Base-by-base conservation (phyloP, 1,140 invertebrate genomes). In the Drosophila cardini region DNA sequence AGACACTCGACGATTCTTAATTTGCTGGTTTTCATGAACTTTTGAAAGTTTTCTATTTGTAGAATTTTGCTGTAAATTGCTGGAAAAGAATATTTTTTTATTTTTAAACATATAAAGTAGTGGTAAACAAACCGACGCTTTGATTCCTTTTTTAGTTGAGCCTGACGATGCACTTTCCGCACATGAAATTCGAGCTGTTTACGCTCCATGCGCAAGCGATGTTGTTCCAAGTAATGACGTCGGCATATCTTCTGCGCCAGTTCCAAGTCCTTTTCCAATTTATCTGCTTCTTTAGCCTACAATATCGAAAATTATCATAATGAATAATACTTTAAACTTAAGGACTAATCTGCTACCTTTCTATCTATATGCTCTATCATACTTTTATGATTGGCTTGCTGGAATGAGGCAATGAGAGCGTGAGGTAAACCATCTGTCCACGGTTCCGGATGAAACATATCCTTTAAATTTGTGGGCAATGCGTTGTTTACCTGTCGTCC, bases 401-500 rank as follows among this genome's bases (percentile, higher is more conserved):
- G 89, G 57, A 91, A 91, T 2, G 5, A 26, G 16, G 16, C 42
- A 2, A 80, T 36, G 4, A 56, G 16, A 0, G 69, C 45, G 30
- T 72, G 62, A 6, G 18, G 10, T 7, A 82, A 10, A 1, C n/a
- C 43, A 42, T 75, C 72, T 0, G 8, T 11, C 71, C 56, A 91
- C 0, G 89, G 78, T 18, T 76, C 70, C 13, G 89, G 83, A 55
- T 91, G 89, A 46, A 91, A 90, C 15, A 82, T 43, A 2, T 56
- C 38, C 58, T 91, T 91, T 0, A 85, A 40, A 53, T 42, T 53
- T 34, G 10, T 15, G 7, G 84, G 78, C 83, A 91, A 63, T 1
- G 46, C 6, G 34, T 91, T 91, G 48, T 45, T 64, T 0, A 91
- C 15, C 21, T 85, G 52, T 0, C 89, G 70, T 0, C 84, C 89